Conservation (phyloP, 2,888 invertebrate genomes). For the Dascillus cervinus region DNA sequence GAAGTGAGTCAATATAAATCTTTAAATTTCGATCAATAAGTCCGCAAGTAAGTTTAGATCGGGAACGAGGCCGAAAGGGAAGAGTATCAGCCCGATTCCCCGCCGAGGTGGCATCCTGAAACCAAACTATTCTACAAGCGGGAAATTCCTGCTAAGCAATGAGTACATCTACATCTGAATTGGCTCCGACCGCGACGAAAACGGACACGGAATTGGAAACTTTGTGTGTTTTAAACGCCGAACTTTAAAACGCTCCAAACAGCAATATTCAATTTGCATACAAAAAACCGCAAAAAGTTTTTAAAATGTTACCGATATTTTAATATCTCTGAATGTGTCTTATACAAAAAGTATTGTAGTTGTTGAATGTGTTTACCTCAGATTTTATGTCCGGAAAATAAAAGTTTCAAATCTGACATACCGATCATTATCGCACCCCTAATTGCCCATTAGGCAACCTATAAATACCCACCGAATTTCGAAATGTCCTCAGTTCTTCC, state of each 20-base stretch:
- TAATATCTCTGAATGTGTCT: too few relatives aligned
- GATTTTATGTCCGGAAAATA: too few relatives aligned
- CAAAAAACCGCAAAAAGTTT: conserved; percentile 1
- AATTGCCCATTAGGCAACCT: too few relatives aligned
- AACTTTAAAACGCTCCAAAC: conserved; percentile 8
- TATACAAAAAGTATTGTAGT: too few relatives aligned
- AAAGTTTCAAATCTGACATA: too few relatives aligned
- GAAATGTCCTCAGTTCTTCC: too few relatives aligned
- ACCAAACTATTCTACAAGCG: conserved; percentile 36
- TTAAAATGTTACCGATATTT: conserved; percentile 1
- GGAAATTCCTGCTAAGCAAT: conserved; percentile 22
- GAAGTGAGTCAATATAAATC: conserved; percentile 41
- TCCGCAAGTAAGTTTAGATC: conserved; percentile 20
- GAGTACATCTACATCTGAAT: conserved; percentile 2
- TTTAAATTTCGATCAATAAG: not conserved
- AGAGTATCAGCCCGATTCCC: conserved; percentile 31
- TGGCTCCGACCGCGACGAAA: conserved; percentile 9
- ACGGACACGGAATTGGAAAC: conserved; percentile 10
- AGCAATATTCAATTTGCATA: conserved; percentile 2
- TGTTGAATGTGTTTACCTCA: too few relatives aligned
- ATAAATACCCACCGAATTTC: too few relatives aligned
- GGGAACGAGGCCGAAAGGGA: conserved; percentile 36
- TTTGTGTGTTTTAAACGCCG: conserved; percentile 6
- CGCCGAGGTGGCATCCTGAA: conserved; percentile 36
- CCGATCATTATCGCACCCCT: too few relatives aligned